Conservation (phyloP, 2,888 invertebrate species). For the Lymantria dispar region DNA sequence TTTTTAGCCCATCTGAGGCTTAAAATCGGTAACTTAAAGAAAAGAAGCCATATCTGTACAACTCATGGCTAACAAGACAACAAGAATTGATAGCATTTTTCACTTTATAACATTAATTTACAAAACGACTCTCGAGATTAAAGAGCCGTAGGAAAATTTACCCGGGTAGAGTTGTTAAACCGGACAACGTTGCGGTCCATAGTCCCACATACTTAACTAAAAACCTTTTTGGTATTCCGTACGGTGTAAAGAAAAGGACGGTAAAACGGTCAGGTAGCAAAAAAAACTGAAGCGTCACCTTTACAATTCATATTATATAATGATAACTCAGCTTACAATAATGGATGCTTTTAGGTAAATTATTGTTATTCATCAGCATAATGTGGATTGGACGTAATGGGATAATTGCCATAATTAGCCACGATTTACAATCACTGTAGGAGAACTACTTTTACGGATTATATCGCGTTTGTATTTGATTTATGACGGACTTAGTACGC, state of each 20-base stretch:
- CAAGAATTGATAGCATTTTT: background rate
- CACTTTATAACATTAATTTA: conserved; percentile 4
- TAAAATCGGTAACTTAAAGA: too few relatives aligned
- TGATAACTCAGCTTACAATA: conserved; percentile 15
- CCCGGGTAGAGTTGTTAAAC: conserved; percentile 12
- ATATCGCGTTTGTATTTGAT: too few relatives aligned
- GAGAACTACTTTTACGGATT: too few relatives aligned
- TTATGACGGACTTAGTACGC: too few relatives aligned
- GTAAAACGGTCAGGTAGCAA: conserved; percentile 18
- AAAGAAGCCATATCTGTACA: too few relatives aligned
- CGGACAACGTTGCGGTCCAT: conserved; percentile 32
- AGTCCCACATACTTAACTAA: conserved; percentile 38
- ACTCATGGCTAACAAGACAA: too few relatives aligned
- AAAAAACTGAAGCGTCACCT: conserved; percentile 13
- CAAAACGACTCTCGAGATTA: conserved; percentile 11
- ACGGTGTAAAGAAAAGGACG: conserved; percentile 21
- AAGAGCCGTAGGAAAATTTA: conserved; percentile 10
- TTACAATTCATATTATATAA: conserved; percentile 7
- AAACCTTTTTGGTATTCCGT: conserved; percentile 37
- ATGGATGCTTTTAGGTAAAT: conserved; percentile 5
- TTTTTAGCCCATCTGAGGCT: too few relatives aligned
- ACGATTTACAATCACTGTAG: too few relatives aligned
- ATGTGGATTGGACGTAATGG: too few relatives aligned
- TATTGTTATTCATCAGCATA: too few relatives aligned
- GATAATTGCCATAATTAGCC: too few relatives aligned